Percentiles rank a stretch among this genome's conserved stretches.
These are phyloP conservation scores for Philopotamus ludificatus DNA, from an alignment of 1,140 invertebrate genomes.

Conservation along the genomic window DNA sequence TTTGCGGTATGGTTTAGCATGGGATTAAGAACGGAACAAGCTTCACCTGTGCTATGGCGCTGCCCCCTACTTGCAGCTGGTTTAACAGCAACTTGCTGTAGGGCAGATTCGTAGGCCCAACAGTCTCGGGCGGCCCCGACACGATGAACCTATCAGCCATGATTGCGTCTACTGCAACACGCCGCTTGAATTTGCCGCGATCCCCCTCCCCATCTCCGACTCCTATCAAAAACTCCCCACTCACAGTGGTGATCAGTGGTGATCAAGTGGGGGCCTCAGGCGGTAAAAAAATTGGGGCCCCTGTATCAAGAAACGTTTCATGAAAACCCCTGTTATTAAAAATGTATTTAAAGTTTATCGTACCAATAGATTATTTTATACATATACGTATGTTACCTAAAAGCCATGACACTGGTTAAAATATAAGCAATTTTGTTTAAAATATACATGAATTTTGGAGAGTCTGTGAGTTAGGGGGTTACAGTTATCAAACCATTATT, in stretches of 20 bases:
- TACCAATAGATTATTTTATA: no score
- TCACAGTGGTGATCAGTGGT: no score
- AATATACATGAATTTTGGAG: no score
- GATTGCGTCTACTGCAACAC: not conserved
- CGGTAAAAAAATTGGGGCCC: not conserved
- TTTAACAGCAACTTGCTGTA: not conserved
- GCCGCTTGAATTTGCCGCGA: not conserved
- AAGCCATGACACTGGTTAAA: no score
- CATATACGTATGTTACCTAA: no score
- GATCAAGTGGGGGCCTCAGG: no score
- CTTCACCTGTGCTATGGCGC: conserved; percentile 13
- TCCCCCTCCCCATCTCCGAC: not conserved
- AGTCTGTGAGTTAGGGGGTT: no score
- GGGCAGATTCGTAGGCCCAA: not conserved
- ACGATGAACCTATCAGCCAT: conserved; percentile 6
- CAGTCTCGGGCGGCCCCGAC: conserved; percentile 1
- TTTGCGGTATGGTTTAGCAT: no score
- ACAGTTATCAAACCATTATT: no score
- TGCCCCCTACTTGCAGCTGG: not conserved
- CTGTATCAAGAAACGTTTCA: not conserved
- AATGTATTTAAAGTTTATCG: not conserved
- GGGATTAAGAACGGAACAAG: no score
- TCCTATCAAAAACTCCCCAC: not conserved
- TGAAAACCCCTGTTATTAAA: not conserved
- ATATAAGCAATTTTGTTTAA: no score